Percentiles rank a stretch among this genome's conserved stretches.
phyloP scores from a whole-genome alignment of 2,113 vertebrate genomes.

The Hucho hucho region DNA sequence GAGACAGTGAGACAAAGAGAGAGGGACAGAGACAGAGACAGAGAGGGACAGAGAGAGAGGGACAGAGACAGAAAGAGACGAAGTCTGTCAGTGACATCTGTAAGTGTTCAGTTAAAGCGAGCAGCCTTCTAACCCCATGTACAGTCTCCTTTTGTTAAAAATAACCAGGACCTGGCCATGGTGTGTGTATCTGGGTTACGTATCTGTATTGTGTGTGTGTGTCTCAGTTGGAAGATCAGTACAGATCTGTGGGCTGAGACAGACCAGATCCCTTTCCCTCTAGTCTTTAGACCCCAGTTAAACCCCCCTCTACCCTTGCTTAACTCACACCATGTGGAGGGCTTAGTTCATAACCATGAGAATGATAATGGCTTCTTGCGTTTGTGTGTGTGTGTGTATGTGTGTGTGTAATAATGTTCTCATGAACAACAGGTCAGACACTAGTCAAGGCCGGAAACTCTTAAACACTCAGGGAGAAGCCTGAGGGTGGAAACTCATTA shows the following conservation, averaged over 20 bases:
- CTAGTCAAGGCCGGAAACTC: slow-evolving; percentile 40
- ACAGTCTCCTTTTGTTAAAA: slow-evolving; percentile 26
- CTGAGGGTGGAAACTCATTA: slow-evolving; percentile 1
- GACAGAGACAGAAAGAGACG: background rate
- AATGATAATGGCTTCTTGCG: slow-evolving; percentile 33
- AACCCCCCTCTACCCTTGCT: slow-evolving; percentile 41
- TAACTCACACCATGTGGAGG: slow-evolving; percentile 67
- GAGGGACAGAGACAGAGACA: slow-evolving; percentile 24
- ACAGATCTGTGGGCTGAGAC: slow-evolving; percentile 34
- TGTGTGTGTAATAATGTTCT: slow-evolving; percentile 3
- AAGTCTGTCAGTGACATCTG: slow-evolving; percentile 14
- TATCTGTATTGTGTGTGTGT: slow-evolving; percentile 11
- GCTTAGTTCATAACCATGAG: slow-evolving; percentile 47
- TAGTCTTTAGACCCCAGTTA: slow-evolving; percentile 48
- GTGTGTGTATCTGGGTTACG: background rate
- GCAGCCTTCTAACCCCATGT: slow-evolving; percentile 17
- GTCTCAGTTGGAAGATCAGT: slow-evolving; percentile 1
- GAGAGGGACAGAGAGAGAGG: background rate
- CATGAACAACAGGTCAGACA: slow-evolving; percentile 49
- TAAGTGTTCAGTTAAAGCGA: slow-evolving; percentile 41
- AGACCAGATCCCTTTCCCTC: background rate
- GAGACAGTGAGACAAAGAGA: slow-evolving; percentile 19
- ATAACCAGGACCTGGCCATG: slow-evolving; percentile 8
- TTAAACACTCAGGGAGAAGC: slow-evolving; percentile 31
- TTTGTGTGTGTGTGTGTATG: slow-evolving; percentile 7